Evolutionary conservation across 2,888 invertebrate species (phyloP).

Genomic region (Harpalus rufipes): DNA sequence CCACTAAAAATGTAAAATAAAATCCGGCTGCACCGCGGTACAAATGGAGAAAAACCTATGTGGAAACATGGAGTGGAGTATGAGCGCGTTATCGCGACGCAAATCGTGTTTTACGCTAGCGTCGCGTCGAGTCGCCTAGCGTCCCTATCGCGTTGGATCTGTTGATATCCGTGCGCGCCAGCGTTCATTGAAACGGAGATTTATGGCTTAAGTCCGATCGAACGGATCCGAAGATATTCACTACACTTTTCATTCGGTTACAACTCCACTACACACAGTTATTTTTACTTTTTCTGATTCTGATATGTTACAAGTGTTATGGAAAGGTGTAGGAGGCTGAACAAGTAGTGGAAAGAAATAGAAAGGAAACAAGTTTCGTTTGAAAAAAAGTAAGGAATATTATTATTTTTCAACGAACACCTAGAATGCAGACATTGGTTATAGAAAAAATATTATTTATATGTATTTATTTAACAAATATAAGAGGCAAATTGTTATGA

Average conservation of each 20-base stretch:
- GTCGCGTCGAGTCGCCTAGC: not conserved
- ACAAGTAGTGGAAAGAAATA: too few relatives aligned
- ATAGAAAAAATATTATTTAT: too few relatives aligned
- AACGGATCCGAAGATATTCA: constrained; percentile 45
- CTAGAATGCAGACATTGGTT: too few relatives aligned
- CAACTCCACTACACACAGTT: not conserved
- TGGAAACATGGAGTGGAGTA: constrained; percentile 13
- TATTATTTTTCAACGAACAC: too few relatives aligned
- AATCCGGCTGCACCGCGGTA: constrained; percentile 15
- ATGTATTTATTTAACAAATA: too few relatives aligned
- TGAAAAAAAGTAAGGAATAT: not conserved
- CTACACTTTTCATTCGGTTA: constrained; percentile 45
- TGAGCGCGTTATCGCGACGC: constrained; percentile 42
- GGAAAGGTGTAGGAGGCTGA: not conserved
- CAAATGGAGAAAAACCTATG: constrained; percentile 29
- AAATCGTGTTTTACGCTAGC: constrained; percentile 52
- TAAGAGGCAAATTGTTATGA: too few relatives aligned
- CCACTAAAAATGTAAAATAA: constrained; percentile 54
- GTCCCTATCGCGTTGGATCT: constrained; percentile 18
- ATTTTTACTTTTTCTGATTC: constrained; percentile 15
- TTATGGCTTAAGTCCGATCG: constrained; percentile 35
- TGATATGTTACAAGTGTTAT: not conserved
- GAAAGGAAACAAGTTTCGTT: too few relatives aligned
- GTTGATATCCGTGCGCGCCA: constrained; percentile 35
- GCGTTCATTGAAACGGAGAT: constrained; percentile 46